Evolutionary conservation across 35 echinoderm and acorn worm species (phyloP), one percentile per base, ranked within the genome.

Genomic region (Diadema setosum): DNA sequence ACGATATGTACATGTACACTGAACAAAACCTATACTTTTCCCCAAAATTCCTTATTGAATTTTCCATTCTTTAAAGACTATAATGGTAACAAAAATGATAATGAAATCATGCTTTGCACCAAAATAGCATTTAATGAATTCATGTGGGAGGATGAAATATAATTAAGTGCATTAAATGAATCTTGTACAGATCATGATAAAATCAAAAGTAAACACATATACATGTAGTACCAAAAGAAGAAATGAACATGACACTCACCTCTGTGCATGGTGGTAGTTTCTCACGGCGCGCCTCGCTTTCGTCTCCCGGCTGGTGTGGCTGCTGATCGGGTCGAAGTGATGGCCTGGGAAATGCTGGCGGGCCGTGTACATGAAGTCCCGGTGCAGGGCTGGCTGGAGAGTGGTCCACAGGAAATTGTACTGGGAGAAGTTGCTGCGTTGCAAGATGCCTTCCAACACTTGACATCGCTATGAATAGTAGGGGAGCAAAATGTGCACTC

Each of bases 361-460:
- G 21, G 96, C 90, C 1, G 96, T 87, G 57, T 99, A 99, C 96
- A 99, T 99, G 48, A 99, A 99, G 65, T 99, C 96, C 26, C 96
- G 69, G 86, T 99, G 96, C 29, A 99, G 58, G 3, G 93, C 69
- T 32, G 96, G 96, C 37, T 95, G 93, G 0, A 94, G 86, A 9
- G 92, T 86, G 6, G 96, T 99, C 89, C 93, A 99, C n/a, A 99
- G 65, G 61, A 99, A 99, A 29, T 85, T 88, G 60, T 92, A 91
- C 76, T 99, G 96, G 36, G 82, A 92, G 58, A 89, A 83, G 39
- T 98, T 99, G 63, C 96, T 99, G 17, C 89, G 83, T 2, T 70
- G 65, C 30, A 99, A 61, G 11, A 99, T 48, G 14, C 93, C 93
- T 45, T 99, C 93, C n/a, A 96, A 29, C 16, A 92, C 82, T 40